Percentiles rank a stretch among this genome's conserved stretches.
phyloP scores from a whole-genome alignment of 1,140 invertebrate species.

The Lasioglossum albipes region DNA sequence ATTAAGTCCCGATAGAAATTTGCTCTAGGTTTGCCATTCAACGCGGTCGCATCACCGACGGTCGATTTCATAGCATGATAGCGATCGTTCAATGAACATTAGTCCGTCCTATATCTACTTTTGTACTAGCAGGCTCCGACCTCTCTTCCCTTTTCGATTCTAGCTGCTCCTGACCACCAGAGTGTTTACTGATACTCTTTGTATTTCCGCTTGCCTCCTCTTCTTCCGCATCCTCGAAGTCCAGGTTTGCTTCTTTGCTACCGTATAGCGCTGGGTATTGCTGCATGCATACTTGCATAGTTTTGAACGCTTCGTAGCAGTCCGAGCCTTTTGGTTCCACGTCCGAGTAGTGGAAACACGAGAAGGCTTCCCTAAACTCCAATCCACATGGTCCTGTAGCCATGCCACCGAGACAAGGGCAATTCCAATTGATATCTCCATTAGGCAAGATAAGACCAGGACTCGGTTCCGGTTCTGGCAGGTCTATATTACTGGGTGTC shows the following conservation, averaged over 20 bases:
- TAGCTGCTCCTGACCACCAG: not conserved
- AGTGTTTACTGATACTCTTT: not conserved
- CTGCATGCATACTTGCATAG: constrained; percentile 96
- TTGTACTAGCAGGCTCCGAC: constrained; percentile 22
- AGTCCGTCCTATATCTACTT: constrained; percentile 50
- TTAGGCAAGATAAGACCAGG: constrained; percentile 91
- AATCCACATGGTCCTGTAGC: constrained; percentile 96
- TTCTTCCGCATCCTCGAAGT: constrained; percentile 59
- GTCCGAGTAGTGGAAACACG: constrained; percentile 94
- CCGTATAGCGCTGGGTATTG: constrained; percentile 93
- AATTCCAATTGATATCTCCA: constrained; percentile 98
- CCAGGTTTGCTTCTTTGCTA: constrained; percentile 77
- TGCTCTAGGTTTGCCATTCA: not conserved
- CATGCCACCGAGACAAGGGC: constrained; percentile 97
- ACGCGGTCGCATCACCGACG: not conserved
- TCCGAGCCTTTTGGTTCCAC: constrained; percentile 92
- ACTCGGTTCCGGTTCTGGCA: constrained; percentile 87
- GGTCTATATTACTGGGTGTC: constrained; percentile 85
- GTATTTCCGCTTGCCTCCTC: not conserved
- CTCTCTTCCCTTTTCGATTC: constrained; percentile 26
- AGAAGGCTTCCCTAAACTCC: constrained; percentile 95
- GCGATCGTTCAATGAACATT: constrained; percentile 33
- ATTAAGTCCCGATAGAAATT: constrained; percentile 39
- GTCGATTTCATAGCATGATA: constrained; percentile 4
- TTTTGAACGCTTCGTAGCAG: constrained; percentile 93